Conservation (phyloP, 2,113 vertebrate genomes). For the Emydura subglobosa region DNA sequence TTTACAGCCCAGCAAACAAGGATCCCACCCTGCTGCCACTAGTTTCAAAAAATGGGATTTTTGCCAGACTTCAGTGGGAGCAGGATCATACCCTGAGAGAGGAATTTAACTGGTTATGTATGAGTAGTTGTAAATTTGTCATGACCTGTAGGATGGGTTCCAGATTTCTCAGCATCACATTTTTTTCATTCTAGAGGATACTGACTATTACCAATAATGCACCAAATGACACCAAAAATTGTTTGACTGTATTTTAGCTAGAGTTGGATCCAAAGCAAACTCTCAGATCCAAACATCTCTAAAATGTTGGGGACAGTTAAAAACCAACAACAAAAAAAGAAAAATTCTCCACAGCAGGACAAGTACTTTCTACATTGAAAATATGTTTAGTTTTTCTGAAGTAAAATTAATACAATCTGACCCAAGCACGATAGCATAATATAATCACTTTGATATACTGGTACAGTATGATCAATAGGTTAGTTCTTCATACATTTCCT, state of each 20-base stretch:
- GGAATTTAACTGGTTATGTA: background rate
- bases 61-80: background rate
- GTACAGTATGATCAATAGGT: background rate
- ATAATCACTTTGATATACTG: background rate
- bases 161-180: background rate
- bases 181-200: background rate
- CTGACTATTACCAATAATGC: background rate
- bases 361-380: conserved; percentile 5
- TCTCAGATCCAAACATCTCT: background rate
- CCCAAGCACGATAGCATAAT: background rate
- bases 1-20: background rate
- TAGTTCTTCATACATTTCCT: background rate
- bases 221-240: background rate
- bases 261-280: background rate
- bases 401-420: background rate
- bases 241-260: background rate
- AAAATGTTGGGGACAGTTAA: background rate
- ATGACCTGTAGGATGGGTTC: background rate
- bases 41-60: background rate
- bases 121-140: background rate
- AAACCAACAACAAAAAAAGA: background rate
- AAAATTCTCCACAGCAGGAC: background rate
- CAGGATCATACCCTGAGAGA: background rate
- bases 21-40: background rate
- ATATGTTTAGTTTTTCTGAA: background rate